phyloP scores from a whole-genome alignment of 2,888 invertebrate species.

The Nomada goodeniana region DNA sequence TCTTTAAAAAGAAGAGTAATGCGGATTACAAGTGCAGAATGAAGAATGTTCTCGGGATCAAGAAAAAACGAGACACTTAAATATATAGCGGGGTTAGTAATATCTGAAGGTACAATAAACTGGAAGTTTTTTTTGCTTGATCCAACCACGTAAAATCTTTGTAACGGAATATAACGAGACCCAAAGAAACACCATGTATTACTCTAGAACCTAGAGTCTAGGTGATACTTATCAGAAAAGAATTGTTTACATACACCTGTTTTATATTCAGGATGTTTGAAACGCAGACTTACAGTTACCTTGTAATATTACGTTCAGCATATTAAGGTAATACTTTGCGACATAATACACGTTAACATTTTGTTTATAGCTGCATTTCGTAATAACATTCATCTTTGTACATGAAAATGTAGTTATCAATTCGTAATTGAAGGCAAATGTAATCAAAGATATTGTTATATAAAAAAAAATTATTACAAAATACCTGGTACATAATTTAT shows the following conservation, averaged over 20 bases:
- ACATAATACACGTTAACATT: constrained; percentile 28
- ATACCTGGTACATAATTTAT: constrained; percentile 14
- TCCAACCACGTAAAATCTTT: constrained; percentile 68
- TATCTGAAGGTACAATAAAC: too few species aligned
- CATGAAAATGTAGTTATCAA: constrained; percentile 29
- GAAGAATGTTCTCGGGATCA: constrained; percentile 31
- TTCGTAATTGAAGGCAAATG: constrained; percentile 32
- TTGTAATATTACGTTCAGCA: constrained; percentile 43
- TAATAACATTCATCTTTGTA: constrained; percentile 29
- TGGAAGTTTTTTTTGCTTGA: constrained; percentile 42
- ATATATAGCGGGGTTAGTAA: constrained; percentile 20
- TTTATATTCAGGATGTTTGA: constrained; percentile 69
- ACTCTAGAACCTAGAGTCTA: constrained; percentile 51
- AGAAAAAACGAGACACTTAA: constrained; percentile 48
- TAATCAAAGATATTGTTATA: constrained; percentile 41
- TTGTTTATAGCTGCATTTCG: constrained; percentile 12
- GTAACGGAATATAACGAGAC: constrained; percentile 45
- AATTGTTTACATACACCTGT: constrained; percentile 54
- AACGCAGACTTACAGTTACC: constrained; percentile 48
- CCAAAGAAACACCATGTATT: constrained; percentile 49
- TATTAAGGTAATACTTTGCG: constrained; percentile 17
- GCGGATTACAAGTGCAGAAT: constrained; percentile 27
- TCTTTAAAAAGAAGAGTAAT: constrained; percentile 23
- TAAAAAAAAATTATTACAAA: constrained; percentile 38
- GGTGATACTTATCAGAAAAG: constrained; percentile 48